Evolutionary conservation across 2,888 invertebrate genomes (phyloP).

Genomic region (Drosophila affinis): DNA sequence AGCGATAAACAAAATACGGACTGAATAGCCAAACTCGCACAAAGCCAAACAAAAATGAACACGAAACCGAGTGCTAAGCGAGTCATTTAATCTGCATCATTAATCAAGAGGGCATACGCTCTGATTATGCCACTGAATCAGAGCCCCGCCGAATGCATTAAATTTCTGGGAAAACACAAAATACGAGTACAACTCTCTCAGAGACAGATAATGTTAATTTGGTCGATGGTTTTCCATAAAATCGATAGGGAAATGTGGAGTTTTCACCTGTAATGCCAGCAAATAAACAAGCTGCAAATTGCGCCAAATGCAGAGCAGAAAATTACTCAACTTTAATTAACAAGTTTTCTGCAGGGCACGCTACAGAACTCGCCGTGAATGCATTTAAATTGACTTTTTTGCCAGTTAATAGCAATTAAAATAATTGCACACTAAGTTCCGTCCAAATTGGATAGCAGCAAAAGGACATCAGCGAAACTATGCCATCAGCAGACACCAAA

Average conservation of each 20-base stretch:
- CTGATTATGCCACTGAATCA: slow-evolving; percentile 55
- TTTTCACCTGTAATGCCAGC: slow-evolving; percentile 44
- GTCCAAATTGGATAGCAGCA: slow-evolving; percentile 9
- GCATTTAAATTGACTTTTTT: slow-evolving; percentile 30
- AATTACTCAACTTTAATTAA: slow-evolving; percentile 49
- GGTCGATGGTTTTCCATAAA: slow-evolving; percentile 38
- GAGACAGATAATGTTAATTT: slow-evolving; percentile 46
- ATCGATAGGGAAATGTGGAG: slow-evolving; percentile 52
- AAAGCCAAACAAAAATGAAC: slow-evolving; percentile 31
- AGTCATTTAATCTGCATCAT: slow-evolving; percentile 67
- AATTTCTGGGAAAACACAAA: slow-evolving; percentile 29
- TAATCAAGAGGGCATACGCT: slow-evolving; percentile 60
- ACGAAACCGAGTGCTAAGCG: slow-evolving; percentile 38
- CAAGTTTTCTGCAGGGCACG: slow-evolving; percentile 47
- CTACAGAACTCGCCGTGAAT: slow-evolving; percentile 20
- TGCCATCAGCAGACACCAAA: not conserved
- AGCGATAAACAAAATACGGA: slow-evolving; percentile 36
- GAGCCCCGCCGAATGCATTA: slow-evolving; percentile 27
- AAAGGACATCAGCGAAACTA: not conserved
- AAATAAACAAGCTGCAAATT: slow-evolving; percentile 40
- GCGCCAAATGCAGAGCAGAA: slow-evolving; percentile 16
- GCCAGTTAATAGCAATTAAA: slow-evolving; percentile 51
- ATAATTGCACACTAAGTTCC: slow-evolving; percentile 45
- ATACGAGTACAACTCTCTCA: slow-evolving; percentile 11
- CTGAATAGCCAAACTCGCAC: slow-evolving; percentile 14